Percentiles rank a stretch among this genome's conserved stretches.
These are phyloP conservation scores for Deroplatys truncata DNA, from an alignment of 2,888 invertebrate species.

Conservation along the genomic window DNA sequence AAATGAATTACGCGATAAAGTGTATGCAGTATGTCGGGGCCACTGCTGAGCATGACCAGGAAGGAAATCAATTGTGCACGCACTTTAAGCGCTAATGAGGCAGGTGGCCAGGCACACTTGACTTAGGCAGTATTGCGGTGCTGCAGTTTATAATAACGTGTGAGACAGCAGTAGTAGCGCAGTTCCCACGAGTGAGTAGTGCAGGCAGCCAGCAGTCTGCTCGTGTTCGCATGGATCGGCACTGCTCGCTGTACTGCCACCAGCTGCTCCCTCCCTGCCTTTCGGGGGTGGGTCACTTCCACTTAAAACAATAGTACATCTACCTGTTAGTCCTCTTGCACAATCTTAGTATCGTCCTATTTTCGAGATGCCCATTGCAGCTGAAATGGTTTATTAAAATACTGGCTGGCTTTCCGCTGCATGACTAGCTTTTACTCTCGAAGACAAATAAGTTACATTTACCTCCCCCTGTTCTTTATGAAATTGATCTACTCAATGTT, in stretches of 20 bases:
- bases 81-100: not conserved
- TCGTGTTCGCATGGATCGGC: not conserved
- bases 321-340: not conserved
- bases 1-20: too few species aligned
- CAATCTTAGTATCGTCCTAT: not conserved
- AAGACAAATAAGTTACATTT: too few species aligned
- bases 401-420: too few species aligned
- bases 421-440: too few species aligned
- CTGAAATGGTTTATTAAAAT: too few species aligned
- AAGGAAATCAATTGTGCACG: too few species aligned
- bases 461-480: too few species aligned
- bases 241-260: not conserved
- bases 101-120: not conserved
- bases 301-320: not conserved
- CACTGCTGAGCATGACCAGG: too few species aligned
- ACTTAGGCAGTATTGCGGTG: not conserved
- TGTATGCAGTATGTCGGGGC: too few species aligned
- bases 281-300: not conserved
- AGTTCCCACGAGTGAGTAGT: conserved; percentile 12
- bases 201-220: not conserved
- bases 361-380: not conserved
- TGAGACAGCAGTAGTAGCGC: conserved; percentile 4
- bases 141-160: conserved; percentile 7
- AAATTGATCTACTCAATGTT: too few species aligned
- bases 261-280: not conserved